Evolutionary conservation across 2,797 vertebrate species (phyloP).

Genomic region (Syngnathus rostellatus): DNA sequence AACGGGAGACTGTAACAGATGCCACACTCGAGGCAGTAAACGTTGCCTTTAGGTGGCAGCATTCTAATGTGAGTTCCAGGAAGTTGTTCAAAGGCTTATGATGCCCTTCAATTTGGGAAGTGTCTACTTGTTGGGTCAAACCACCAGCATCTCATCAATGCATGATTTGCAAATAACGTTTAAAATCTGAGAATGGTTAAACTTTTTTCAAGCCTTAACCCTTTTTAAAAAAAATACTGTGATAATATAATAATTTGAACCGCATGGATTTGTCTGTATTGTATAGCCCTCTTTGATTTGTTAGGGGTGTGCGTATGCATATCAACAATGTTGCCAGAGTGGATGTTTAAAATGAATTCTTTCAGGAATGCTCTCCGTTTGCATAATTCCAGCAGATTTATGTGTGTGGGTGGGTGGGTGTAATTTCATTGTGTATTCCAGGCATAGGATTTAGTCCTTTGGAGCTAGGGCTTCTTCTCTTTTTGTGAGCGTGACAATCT

Average conservation of each 20-base stretch:
- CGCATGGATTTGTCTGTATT: constrained; percentile 10
- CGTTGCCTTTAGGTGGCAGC: constrained; percentile 69
- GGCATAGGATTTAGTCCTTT: constrained; percentile 64
- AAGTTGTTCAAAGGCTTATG: constrained; percentile 26
- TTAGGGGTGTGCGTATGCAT: constrained; percentile 44
- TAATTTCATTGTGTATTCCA: constrained; percentile 62
- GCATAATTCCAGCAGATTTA: constrained; percentile 52
- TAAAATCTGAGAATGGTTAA: not conserved
- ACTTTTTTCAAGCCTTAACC: constrained; percentile 19
- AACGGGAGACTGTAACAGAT: constrained; percentile 7
- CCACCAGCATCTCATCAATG: not conserved
- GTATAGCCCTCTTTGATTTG: constrained; percentile 31
- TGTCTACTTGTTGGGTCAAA: constrained; percentile 2
- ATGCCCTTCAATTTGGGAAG: constrained; percentile 17
- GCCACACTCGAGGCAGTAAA: constrained; percentile 31
- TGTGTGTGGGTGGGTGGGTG: constrained; percentile 28
- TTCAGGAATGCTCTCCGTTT: constrained; percentile 56
- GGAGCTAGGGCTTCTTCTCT: constrained; percentile 66
- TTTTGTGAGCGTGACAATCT: constrained; percentile 56
- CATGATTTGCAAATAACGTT: not conserved
- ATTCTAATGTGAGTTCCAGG: constrained; percentile 55
- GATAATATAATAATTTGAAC: constrained; percentile 29
- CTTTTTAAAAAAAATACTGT: constrained; percentile 7
- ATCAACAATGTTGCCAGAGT: constrained; percentile 46
- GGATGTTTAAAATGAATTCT: constrained; percentile 55